Percentiles rank a stretch among this genome's conserved stretches.
These are phyloP conservation scores for Tympanoctomys barrerae DNA, from an alignment of 2,797 vertebrate genomes.

Conservation along the genomic window DNA sequence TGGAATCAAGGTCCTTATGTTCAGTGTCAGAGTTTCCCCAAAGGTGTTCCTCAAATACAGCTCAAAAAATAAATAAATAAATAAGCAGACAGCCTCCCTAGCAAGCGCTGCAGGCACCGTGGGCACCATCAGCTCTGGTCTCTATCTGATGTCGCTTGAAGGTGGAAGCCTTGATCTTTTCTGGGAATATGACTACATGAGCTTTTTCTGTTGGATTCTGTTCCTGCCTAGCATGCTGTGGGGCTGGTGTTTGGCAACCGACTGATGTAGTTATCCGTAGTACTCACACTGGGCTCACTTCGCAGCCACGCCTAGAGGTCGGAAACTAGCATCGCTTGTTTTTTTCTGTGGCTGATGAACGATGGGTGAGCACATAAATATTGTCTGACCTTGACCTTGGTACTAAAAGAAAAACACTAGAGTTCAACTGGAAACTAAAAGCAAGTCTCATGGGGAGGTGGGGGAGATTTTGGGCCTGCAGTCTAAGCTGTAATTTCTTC, in stretches of 20 bases:
- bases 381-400: constrained; percentile 22
- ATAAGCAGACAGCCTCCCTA: background rate
- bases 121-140: background rate
- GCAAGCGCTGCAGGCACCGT: background rate
- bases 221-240: background rate
- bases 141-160: background rate
- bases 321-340: background rate
- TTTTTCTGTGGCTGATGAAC: constrained; percentile 36
- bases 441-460: constrained; percentile 43
- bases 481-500: constrained; percentile 24
- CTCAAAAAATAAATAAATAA: background rate
- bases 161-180: background rate
- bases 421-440: constrained; percentile 69
- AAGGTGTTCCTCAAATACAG: background rate
- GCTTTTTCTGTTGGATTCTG: background rate
- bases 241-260: background rate
- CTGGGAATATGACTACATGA: background rate
- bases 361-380: constrained; percentile 63
- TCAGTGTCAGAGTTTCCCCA: background rate
- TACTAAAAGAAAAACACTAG: constrained; percentile 49
- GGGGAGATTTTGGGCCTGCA: background rate
- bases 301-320: constrained; percentile 6
- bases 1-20: background rate
- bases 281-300: constrained; percentile 29
- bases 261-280: background rate